Evolutionary conservation across 92 coral and sea anemone species (phyloP), one percentile per base, ranked within the genome.

Genomic region (Nematostella vectensis): DNA sequence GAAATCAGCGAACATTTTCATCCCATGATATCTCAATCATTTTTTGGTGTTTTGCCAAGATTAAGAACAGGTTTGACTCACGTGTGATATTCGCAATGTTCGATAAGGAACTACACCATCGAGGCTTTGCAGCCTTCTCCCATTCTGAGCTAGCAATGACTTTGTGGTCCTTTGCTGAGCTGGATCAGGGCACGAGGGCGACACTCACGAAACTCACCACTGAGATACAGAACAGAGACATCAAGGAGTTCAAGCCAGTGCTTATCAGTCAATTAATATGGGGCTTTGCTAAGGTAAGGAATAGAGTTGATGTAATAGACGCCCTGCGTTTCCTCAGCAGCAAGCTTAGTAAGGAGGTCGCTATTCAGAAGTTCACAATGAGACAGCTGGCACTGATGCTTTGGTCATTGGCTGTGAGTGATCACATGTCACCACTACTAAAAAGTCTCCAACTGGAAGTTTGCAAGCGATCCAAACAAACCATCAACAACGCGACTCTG

Each of bases 61-160:
- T 51, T 6, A 65, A 54, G 28, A 25, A 44, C 27, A 51, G 28
- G 27, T 27, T 65, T 17, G 20, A 37, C 16, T 37, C 71, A 4
- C 51, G 45, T 24, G 49, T 25, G 40, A 12, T 65, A 11, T 65
- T 65, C 21, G 29, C 51, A 23, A 45, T 51, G 38, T 22, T 65
- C 17, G 71, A 65, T 57, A 65, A 65, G 24, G 71, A 65, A 42
- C 60, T 65, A 3, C 18, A 50, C 2, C 61, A 54, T 29, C 61
- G 71, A 37, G 61, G 61, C 3, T 38, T 65, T 3, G 27, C 48
- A 36, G 59, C 21, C 15, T 65, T 53, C 22, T 50, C 48, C 8
- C 39, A 39, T n/a, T 39, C 60, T 25, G 37, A 54, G 19, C 51
- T 65, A 26, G 71, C 71, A n/a, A 38, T 57, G 28, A 65, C 43